Conservation (phyloP, 2,113 vertebrate species). For the Crotalus tigris region DNA sequence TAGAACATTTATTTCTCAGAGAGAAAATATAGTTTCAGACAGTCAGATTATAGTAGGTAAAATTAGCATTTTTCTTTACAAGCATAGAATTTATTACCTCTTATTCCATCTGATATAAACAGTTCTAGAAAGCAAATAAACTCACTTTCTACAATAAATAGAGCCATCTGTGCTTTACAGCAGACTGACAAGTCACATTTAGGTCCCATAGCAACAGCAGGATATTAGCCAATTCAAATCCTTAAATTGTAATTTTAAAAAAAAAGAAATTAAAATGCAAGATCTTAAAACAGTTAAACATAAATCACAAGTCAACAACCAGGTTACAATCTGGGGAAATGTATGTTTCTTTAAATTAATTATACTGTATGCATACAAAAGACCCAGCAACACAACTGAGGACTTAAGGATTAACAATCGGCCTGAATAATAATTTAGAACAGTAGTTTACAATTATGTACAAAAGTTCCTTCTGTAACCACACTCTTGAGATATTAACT, state of each 20-base stretch:
- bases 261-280: slow-evolving; percentile 42
- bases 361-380: slow-evolving; percentile 84
- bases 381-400: slow-evolving; percentile 77
- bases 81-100: slow-evolving; percentile 85
- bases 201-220: slow-evolving; percentile 72
- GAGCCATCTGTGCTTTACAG: slow-evolving; percentile 79
- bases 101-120: slow-evolving; percentile 88
- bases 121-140: slow-evolving; percentile 84
- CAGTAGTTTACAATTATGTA: slow-evolving; percentile 82
- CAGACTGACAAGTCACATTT: slow-evolving; percentile 70
- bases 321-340: slow-evolving; percentile 66
- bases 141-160: slow-evolving; percentile 93
- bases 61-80: slow-evolving; percentile 89
- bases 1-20: slow-evolving; percentile 92
- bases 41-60: slow-evolving; percentile 87
- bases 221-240: slow-evolving; percentile 62
- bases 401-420: slow-evolving; percentile 74
- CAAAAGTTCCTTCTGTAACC: slow-evolving; percentile 68
- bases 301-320: slow-evolving; percentile 77
- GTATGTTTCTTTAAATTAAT: slow-evolving; percentile 81
- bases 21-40: slow-evolving; percentile 91
- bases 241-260: slow-evolving; percentile 66
- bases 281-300: slow-evolving; percentile 69
- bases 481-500: slow-evolving; percentile 57
- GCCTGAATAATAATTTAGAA: slow-evolving; percentile 84